Conservation (phyloP, 2,888 invertebrate species). For the Folsomia candida region DNA sequence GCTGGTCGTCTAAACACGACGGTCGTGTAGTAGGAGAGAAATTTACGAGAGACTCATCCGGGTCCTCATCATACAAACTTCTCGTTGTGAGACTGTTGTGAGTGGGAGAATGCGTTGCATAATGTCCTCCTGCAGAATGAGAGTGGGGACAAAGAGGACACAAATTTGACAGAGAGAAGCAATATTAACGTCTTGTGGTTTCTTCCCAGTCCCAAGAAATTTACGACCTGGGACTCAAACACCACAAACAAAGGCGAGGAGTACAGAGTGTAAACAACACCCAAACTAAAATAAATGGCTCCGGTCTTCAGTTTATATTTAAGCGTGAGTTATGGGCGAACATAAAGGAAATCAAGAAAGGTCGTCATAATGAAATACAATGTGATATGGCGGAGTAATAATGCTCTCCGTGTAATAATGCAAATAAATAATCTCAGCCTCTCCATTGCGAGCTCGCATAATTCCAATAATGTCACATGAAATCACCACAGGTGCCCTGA, state of each 20-base stretch:
- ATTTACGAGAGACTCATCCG: too few species aligned
- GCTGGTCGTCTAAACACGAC: too few species aligned
- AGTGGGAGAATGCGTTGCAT: neutral
- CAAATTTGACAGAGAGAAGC: conserved; percentile 19
- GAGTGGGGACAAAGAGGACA: neutral
- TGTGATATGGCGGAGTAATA: neutral
- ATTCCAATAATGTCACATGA: conserved; percentile 13
- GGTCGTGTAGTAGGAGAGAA: too few species aligned
- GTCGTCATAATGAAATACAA: neutral
- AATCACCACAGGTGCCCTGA: conserved; percentile 15
- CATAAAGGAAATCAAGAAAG: neutral
- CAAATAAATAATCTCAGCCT: neutral
- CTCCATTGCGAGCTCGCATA: too few species aligned
- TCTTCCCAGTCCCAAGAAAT: conserved; percentile 17
- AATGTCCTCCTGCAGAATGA: too few species aligned
- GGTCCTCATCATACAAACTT: too few species aligned
- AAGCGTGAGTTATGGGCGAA: neutral
- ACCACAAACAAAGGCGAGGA: neutral
- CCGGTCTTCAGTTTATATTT: neutral
- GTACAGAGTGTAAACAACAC: neutral
- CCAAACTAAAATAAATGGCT: conserved; percentile 9
- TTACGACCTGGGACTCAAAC: conserved; percentile 29
- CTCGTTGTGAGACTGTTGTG: too few species aligned
- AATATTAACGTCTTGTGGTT: conserved; percentile 34
- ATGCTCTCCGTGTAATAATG: too few species aligned